Percentiles rank a stretch among this genome's conserved stretches.
phyloP scores from a whole-genome alignment of 2,888 invertebrate genomes.

The Apamea anceps region DNA sequence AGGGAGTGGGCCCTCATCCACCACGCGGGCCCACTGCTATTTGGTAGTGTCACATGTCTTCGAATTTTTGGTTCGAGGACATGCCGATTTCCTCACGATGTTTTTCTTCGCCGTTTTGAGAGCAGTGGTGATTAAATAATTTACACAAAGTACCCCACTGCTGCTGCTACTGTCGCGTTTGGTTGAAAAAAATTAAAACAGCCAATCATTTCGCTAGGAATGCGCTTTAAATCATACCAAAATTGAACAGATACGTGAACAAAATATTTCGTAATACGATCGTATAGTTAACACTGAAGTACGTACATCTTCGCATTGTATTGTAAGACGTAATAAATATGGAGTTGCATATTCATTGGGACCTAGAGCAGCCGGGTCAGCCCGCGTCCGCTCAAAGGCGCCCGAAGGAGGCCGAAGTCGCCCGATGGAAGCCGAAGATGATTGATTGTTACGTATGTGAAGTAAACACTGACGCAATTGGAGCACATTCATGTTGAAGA shows the following conservation, averaged over 20 bases:
- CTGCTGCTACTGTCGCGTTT: too few species aligned
- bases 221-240: background rate
- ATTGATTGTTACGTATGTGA: conserved; percentile 20
- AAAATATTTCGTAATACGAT: conserved; percentile 39
- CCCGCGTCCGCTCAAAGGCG: conserved; percentile 37
- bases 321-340: conserved; percentile 59
- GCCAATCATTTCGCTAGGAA: background rate
- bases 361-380: conserved; percentile 61
- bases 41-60: too few species aligned
- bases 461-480: conserved; percentile 10
- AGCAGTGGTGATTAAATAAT: too few species aligned
- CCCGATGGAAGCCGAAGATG: conserved; percentile 15
- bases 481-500: background rate
- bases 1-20: too few species aligned
- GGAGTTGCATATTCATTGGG: conserved; percentile 59
- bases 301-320: conserved; percentile 47
- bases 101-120: too few species aligned
- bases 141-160: too few species aligned
- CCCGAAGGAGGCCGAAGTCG: conserved; percentile 14
- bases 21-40: too few species aligned
- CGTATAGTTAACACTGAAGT: conserved; percentile 23
- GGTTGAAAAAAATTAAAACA: background rate
- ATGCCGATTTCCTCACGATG: too few species aligned
- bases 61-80: too few species aligned
- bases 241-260: conserved; percentile 16